Conservation (phyloP, 2,797 vertebrate genomes). For the Lagocephalus sceleratus region DNA sequence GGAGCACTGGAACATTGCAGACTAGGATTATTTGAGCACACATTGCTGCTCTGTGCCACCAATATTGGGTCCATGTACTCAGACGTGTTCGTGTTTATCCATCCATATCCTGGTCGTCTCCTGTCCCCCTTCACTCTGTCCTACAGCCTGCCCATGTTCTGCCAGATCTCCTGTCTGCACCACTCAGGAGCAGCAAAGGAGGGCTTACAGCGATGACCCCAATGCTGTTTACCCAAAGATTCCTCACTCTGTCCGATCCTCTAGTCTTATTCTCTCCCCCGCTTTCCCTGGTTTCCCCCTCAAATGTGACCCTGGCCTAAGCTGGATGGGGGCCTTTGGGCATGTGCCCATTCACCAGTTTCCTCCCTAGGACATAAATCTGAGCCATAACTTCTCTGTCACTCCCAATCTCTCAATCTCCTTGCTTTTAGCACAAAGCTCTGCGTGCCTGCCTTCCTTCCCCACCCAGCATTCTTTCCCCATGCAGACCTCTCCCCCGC, state of each 20-base stretch:
- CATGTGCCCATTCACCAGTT: slow-evolving; percentile 39
- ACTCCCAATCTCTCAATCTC: slow-evolving; percentile 58
- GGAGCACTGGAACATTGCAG: no score
- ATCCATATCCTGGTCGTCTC: neutral
- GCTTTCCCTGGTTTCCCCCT: slow-evolving; percentile 48
- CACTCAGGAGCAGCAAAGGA: slow-evolving; percentile 31
- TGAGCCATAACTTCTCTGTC: slow-evolving; percentile 56
- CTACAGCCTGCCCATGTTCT: neutral
- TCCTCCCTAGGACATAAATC: slow-evolving; percentile 47
- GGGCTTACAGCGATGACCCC: slow-evolving; percentile 7
- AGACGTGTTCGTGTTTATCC: neutral
- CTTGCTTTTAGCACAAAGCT: slow-evolving; percentile 84
- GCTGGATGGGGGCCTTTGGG: slow-evolving; percentile 41
- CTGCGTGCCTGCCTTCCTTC: slow-evolving; percentile 83
- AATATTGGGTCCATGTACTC: neutral
- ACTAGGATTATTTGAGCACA: no score
- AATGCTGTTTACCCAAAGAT: neutral
- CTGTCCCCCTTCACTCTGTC: neutral
- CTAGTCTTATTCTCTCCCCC: slow-evolving; percentile 55
- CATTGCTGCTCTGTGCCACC: neutral
- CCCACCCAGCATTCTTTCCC: slow-evolving; percentile 89
- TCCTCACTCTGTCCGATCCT: slow-evolving; percentile 41
- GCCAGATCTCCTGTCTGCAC: slow-evolving; percentile 23
- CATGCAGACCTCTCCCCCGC: slow-evolving; percentile 73
- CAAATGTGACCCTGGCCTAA: slow-evolving; percentile 34